Conservation (phyloP, 2,113 vertebrate species). For the Pterocles gutturalis region DNA sequence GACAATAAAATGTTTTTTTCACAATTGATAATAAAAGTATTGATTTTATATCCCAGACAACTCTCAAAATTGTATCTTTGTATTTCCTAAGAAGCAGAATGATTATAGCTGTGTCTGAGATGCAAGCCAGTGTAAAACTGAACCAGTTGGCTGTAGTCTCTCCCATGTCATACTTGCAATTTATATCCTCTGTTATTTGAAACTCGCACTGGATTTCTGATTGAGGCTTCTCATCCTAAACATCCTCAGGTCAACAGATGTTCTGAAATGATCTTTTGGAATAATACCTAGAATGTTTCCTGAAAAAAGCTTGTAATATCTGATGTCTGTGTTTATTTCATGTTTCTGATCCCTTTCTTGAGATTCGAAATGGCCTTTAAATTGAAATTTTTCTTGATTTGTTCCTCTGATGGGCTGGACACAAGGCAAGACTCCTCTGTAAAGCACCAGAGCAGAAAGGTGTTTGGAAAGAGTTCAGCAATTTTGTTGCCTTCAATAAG, state of each 20-base stretch:
- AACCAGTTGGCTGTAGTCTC: not conserved
- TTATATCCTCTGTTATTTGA: not conserved
- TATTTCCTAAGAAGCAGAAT: not conserved
- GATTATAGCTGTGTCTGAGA: not conserved
- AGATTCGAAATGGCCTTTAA: not conserved
- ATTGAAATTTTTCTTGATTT: not conserved
- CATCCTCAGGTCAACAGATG: rapidly evolving
- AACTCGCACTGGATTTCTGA: not conserved
- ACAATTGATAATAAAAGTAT: not conserved
- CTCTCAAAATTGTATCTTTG: not conserved
- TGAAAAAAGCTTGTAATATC: not conserved
- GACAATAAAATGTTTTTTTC: not conserved
- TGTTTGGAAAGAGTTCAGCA: not conserved
- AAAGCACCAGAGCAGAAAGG: not conserved
- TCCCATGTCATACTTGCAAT: not conserved
- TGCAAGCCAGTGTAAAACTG: not conserved
- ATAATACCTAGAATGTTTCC: not conserved
- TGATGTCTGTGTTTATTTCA: not conserved
- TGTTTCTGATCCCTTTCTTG: not conserved
- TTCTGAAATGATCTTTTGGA: not conserved
- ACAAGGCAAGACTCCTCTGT: not conserved
- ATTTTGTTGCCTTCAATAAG: not conserved
- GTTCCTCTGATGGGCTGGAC: not conserved
- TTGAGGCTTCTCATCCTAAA: not conserved
- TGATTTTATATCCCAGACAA: not conserved